Base-by-base conservation (phyloP, 2,888 invertebrate genomes). In the Esperia sulphurella region DNA sequence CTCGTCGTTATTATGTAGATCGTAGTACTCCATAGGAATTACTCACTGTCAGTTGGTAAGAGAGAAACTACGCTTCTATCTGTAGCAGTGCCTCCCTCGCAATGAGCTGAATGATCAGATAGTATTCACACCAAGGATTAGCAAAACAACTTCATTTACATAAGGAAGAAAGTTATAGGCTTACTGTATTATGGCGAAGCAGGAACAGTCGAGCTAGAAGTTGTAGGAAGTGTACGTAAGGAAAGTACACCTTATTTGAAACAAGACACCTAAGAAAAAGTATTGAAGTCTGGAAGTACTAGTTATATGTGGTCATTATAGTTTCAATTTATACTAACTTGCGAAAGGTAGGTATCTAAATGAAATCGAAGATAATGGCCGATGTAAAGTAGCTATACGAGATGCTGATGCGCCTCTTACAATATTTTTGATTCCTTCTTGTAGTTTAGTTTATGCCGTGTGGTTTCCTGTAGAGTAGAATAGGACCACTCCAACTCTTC, bases 121-220 rank as follows among this genome's bases (percentile, higher is more conserved):
- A 44, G 1, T 12, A 44, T 44, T 44, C 44, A 38, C 37, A 8
- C 10, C 21, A 8, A 12, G 44, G 44, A 44, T 44, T 44, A 44
- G 44, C 21, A 12, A 38, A 38, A 37, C 37, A 12, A 33, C 14
- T 8, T 29, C 14, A 43, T 43, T 43, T 31, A 13, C 13, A 43
- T 29, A 28, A 28, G 28, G 38, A 44, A 29, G 44, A 38, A 38
- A 44, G 43, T 38, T n/a, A n/a, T 10, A n/a, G n/a, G 28, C 3
- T 4, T n/a, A 4, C 14, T 6, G 12, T 12, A 4, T 39, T 8
- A 14, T 13, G 7, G 7, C n/a, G 8, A 14, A 41, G n/a, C 41
- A 41, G 41, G 41, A 41, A 40, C 8, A 29, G 28, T 29, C 9
- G 7, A 35, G 37, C 13, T 13, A 10, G 1, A 35, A 3, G 21